phyloP scores from a whole-genome alignment of 2,797 vertebrate species.

The Poecilia picta region DNA sequence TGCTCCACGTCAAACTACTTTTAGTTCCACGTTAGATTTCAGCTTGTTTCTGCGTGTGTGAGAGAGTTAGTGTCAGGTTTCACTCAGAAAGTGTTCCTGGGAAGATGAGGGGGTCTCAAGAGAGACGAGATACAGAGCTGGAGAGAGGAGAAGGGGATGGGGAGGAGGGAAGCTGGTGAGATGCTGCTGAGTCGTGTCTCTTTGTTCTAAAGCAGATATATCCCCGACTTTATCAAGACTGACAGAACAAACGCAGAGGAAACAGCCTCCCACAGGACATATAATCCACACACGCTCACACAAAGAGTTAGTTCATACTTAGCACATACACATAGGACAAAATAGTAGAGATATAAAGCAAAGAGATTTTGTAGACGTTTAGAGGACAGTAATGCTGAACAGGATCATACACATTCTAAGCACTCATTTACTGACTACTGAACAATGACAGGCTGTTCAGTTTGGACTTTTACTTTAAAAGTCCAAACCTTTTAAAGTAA shows the following conservation, averaged over 20 bases:
- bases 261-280: constrained; percentile 74
- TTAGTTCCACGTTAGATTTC: constrained; percentile 43
- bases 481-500: not conserved
- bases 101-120: constrained; percentile 62
- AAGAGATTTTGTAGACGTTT: constrained; percentile 20
- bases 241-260: constrained; percentile 75
- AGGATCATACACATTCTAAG: not conserved
- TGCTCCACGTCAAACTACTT: constrained; percentile 48
- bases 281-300: constrained; percentile 48
- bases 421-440: not conserved
- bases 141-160: not conserved
- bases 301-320: not conserved
- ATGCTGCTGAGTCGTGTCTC: constrained; percentile 73
- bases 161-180: constrained; percentile 45
- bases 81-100: constrained; percentile 64
- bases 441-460: not conserved
- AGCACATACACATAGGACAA: not conserved
- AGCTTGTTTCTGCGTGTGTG: constrained; percentile 23
- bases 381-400: constrained; percentile 13
- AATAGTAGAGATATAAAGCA: not conserved
- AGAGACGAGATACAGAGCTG: constrained; percentile 41
- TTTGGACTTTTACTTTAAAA: no score
- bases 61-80: constrained; percentile 46
- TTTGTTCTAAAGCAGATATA: constrained; percentile 78
- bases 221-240: constrained; percentile 77